These are phyloP conservation scores for Phoxinus phoxinus DNA, from an alignment of 2,113 vertebrate genomes.

Conservation along the genomic window DNA sequence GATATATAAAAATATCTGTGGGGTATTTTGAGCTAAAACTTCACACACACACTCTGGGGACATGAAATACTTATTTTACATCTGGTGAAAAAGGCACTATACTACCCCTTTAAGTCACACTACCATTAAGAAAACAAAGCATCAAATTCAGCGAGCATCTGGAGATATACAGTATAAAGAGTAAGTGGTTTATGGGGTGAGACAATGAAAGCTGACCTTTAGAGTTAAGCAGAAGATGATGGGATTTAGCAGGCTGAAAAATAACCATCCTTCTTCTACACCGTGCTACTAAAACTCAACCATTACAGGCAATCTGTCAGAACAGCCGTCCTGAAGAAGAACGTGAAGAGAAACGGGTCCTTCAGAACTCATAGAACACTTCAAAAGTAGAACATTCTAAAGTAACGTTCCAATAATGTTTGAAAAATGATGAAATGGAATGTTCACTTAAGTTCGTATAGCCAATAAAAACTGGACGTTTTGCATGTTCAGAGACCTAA, in stretches of 20 bases:
- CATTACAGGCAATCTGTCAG: background rate
- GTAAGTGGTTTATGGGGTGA: slow-evolving; percentile 15
- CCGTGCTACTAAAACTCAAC: background rate
- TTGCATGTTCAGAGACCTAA: no score
- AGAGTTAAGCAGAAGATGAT: slow-evolving; percentile 49
- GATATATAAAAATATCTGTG: no score
- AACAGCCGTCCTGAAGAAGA: background rate
- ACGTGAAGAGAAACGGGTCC: background rate
- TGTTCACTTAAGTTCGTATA: no score
- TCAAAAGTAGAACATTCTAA: no score
- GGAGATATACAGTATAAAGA: slow-evolving; percentile 6
- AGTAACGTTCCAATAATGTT: no score
- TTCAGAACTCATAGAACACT: background rate
- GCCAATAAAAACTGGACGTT: no score
- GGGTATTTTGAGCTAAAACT: no score
- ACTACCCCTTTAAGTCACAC: background rate
- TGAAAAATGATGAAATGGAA: no score
- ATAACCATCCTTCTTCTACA: background rate
- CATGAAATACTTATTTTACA: no score
- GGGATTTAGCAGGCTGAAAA: slow-evolving; percentile 20
- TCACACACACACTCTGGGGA: no score
- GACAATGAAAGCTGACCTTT: slow-evolving; percentile 55
- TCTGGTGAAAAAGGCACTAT: no score
- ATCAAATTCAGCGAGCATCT: background rate
- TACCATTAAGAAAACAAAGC: background rate